These are phyloP conservation scores for Microplitis demolitor DNA, from an alignment of 1,140 invertebrate genomes.

Conservation along the genomic window DNA sequence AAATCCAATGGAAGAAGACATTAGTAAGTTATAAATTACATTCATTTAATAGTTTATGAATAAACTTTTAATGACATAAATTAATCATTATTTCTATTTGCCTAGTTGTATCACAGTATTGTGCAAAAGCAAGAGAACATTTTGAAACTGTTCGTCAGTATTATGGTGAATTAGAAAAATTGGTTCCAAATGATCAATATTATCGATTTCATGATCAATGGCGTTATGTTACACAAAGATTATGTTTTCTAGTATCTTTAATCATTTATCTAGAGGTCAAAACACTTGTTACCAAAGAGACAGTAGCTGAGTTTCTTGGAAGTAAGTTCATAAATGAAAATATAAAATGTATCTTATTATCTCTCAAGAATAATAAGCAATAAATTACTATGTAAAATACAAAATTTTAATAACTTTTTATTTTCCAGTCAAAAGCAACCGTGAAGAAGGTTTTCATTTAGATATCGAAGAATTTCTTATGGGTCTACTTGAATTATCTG, in stretches of 20 bases:
- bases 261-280: slow-evolving; percentile 81
- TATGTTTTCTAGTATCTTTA: slow-evolving; percentile 78
- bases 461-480: slow-evolving; percentile 90
- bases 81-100: slow-evolving; percentile 18
- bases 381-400: background rate
- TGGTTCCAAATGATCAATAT: slow-evolving; percentile 72
- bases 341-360: slow-evolving; percentile 3
- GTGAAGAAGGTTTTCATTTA: slow-evolving; percentile 79
- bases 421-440: slow-evolving; percentile 63
- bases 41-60: slow-evolving; percentile 20
- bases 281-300: slow-evolving; percentile 72
- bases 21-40: slow-evolving; percentile 41
- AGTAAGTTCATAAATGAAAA: slow-evolving; percentile 59
- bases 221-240: slow-evolving; percentile 79
- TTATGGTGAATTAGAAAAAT: slow-evolving; percentile 64
- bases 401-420: slow-evolving; percentile 16
- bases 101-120: slow-evolving; percentile 64
- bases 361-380: background rate
- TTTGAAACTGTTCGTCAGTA: slow-evolving; percentile 65
- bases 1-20: slow-evolving; percentile 63
- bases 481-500: slow-evolving; percentile 79
- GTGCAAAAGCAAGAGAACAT: slow-evolving; percentile 62
- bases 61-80: slow-evolving; percentile 23
- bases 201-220: slow-evolving; percentile 85
- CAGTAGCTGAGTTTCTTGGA: slow-evolving; percentile 80